Conservation (phyloP, 1,140 invertebrate genomes). For the Melanaphis sacchari region DNA sequence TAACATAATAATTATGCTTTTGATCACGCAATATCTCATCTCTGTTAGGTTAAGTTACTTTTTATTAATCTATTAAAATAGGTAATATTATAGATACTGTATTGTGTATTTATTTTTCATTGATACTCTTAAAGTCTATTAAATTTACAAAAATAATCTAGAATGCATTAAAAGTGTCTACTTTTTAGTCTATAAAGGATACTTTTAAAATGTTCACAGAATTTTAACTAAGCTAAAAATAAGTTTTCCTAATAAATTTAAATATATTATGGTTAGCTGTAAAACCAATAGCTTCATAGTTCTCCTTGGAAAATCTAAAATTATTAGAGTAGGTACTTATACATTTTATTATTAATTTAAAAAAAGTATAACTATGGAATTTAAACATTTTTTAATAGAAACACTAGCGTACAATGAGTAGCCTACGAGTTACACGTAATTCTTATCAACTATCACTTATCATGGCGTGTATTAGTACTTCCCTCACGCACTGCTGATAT, state of each 20-base stretch:
- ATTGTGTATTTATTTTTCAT: not conserved
- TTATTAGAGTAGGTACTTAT: not conserved
- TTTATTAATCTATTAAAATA: not conserved
- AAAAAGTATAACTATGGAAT: not conserved
- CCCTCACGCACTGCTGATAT: not conserved
- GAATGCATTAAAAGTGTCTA: not conserved
- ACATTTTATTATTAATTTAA: not conserved
- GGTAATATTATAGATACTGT: not conserved
- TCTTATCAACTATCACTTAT: constrained; percentile 25
- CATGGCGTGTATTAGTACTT: not conserved
- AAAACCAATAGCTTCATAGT: not conserved
- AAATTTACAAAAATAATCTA: too few species aligned
- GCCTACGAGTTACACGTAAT: not conserved
- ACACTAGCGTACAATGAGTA: not conserved
- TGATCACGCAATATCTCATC: constrained; percentile 21
- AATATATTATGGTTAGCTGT: not conserved
- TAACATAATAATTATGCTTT: not conserved
- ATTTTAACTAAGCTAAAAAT: not conserved
- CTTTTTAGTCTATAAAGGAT: not conserved
- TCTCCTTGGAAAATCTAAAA: not conserved
- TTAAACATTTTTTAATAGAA: constrained; percentile 12
- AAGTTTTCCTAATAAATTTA: not conserved
- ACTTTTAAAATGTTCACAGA: not conserved
- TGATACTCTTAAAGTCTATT: not conserved
- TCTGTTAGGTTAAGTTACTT: not conserved